Evolutionary conservation across 2,113 vertebrate genomes (phyloP), one percentile per base, ranked within the genome.

Genomic region (Nycticorax nycticorax): DNA sequence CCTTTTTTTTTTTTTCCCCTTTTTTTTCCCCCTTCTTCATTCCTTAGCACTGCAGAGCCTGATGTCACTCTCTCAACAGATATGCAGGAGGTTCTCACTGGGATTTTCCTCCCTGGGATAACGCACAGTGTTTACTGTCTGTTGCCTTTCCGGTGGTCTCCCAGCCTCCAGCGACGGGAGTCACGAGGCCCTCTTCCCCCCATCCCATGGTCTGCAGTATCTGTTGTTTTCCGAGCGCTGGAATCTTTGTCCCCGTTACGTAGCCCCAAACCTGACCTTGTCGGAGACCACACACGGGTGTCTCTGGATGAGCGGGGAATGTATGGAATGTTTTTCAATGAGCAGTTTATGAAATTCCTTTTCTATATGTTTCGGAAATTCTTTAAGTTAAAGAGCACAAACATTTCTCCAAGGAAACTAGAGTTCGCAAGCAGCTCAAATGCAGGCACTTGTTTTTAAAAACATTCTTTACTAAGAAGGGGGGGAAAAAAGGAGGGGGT

Each of bases 261-360:
- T 91, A 97, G 96, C 95, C 95, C 94, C 92, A 96, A 95, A 97
- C 85, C 92, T 96, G 96, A 98, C 97, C 97, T 97, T 95, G 95
- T 95, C 39, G 14, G 96, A 98, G 97, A 97, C 97, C 97, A 98
- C 97, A 98, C 97, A 98, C 94, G 97, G 92, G 97, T 97, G 96
- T 97, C 96, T 97, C 96, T 96, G 81, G 97, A 98, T 96, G 97
- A 95, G 96, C 85, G 85, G 90, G 96, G 97, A 97, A 97, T 97
- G 97, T 96, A 96, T 97, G 97, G 97, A 98, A 98, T 97, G 97
- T 98, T 97, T 97, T 98, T 97, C 97, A 97, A 94, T 93, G 96
- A 97, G 93, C 91, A 97, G 97, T 96, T 97, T 98, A 98, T 98
- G 97, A 97, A 98, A 98, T 97, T 97, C 96, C 94, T 98, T 97